Conservation (phyloP, 2,888 invertebrate genomes). For the Dynastes hyllus region DNA sequence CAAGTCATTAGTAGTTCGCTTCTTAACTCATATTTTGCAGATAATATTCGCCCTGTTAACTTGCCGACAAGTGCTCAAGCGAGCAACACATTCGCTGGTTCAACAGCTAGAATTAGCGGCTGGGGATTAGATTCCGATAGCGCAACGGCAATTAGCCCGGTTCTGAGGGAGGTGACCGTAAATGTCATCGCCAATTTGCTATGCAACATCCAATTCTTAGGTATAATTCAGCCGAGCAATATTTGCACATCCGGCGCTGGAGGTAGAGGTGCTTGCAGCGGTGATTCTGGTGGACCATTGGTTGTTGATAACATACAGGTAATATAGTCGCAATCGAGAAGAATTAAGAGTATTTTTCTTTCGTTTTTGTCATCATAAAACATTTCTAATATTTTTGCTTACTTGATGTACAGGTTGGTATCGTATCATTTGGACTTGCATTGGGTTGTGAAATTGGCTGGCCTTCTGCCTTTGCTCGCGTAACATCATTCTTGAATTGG, state of each 20-base stretch:
- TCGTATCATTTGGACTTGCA: conserved; percentile 65
- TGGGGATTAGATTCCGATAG: conserved; percentile 71
- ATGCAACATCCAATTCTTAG: conserved; percentile 70
- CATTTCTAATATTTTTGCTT: background rate
- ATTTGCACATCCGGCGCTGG: conserved; percentile 71
- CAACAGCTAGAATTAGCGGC: conserved; percentile 70
- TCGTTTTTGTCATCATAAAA: background rate
- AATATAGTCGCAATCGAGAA: background rate
- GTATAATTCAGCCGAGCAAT: conserved; percentile 69
- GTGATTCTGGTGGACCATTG: conserved; percentile 69
- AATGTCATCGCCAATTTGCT: conserved; percentile 43
- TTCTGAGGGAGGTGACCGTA: conserved; percentile 38
- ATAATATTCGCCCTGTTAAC: conserved; percentile 30
- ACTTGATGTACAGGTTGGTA: conserved; percentile 57
- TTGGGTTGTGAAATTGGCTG: conserved; percentile 68
- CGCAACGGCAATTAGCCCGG: conserved; percentile 38
- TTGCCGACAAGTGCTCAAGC: conserved; percentile 56
- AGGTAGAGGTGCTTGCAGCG: conserved; percentile 72
- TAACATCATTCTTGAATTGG: conserved; percentile 66
- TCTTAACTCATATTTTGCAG: conserved; percentile 2
- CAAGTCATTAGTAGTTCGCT: too few species aligned
- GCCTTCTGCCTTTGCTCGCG: conserved; percentile 69
- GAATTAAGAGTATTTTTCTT: background rate
- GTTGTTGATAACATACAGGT: conserved; percentile 4
- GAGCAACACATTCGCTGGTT: conserved; percentile 66